Conservation (phyloP, 2,797 vertebrate genomes). For the Linurgus olivaceus region DNA sequence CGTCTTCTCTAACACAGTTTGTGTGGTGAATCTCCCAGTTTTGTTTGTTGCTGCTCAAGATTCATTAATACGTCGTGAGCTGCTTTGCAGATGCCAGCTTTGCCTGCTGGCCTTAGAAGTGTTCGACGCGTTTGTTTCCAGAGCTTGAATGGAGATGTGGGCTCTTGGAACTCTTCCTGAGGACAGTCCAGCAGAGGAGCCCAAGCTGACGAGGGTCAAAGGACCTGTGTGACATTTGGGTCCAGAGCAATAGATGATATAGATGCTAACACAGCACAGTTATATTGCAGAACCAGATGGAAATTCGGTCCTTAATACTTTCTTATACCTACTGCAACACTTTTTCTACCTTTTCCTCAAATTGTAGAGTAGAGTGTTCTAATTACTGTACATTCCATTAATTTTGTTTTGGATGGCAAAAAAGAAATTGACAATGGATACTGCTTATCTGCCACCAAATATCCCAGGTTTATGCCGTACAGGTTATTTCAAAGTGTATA, state of each 20-base stretch:
- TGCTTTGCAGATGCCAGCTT: neutral
- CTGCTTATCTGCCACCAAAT: neutral
- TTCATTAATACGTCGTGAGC: neutral
- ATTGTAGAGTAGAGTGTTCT: neutral
- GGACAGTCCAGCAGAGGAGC: neutral
- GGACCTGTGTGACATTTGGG: neutral
- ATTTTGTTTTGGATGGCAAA: neutral
- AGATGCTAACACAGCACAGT: neutral
- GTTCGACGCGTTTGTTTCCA: rapidly evolving
- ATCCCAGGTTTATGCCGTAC: neutral
- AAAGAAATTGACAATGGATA: neutral
- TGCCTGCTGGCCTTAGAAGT: neutral
- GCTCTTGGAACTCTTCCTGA: neutral
- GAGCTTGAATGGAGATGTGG: neutral
- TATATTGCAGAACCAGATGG: neutral
- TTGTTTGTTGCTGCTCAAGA: neutral
- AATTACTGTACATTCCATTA: neutral
- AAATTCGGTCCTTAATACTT: neutral
- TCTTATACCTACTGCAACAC: neutral
- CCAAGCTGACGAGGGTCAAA: neutral
- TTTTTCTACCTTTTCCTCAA: neutral
- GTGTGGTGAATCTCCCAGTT: neutral
- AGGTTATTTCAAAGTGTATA: neutral
- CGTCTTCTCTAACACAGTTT: neutral
- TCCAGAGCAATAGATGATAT: neutral